Base-by-base conservation (phyloP, 2,888 invertebrate genomes). In the Aleiodes leptofemur region DNA sequence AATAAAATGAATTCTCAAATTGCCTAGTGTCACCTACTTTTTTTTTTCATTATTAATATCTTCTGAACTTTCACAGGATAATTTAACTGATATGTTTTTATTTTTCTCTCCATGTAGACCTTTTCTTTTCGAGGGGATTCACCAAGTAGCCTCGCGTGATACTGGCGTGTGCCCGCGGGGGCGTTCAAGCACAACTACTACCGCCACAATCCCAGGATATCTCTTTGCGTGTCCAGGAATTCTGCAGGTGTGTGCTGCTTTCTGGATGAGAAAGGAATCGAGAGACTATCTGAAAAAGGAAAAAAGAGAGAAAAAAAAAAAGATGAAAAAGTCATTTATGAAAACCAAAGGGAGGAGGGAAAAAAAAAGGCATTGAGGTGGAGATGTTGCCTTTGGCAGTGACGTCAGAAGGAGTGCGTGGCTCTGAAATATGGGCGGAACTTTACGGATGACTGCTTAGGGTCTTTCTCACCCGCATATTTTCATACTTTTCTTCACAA, bases 91-190 rank as follows among this genome's bases (percentile, higher is more conserved):
- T 51, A 53, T 69, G 68, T 69, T 69, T 69, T 69, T 55, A 23
- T 38, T 69, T 69, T 69, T 38, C 64, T 29, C 43, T 23, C 4
- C 34, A 34, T 34, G 34, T 34, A 34, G 34, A 6, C n/a, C 43
- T 14, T 64, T 16, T 64, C 2, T 6, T 50, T 8, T 5, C 9
- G 0, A 29, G 31, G n/a, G 34, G 34, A 34, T 34, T 69, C 43
- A 8, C 23, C 68, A 57, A 48, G 14, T 56, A 43, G 34, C 48
- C 61, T 88, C 80, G 87, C 88, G 88, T 86, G 88, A 87, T 83
- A 81, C 78, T 75, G 85, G 86, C 88, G 86, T 87, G 87, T 85
- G 88, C 88, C 88, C 88, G 88, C 87, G 88, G 87, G 88, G 87
- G 86, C 81, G 88, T 83, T 83, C 81, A 80, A 81, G 80, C 43